Conservation (phyloP, 2,888 invertebrate genomes). For the Dichetophora obliterata region DNA sequence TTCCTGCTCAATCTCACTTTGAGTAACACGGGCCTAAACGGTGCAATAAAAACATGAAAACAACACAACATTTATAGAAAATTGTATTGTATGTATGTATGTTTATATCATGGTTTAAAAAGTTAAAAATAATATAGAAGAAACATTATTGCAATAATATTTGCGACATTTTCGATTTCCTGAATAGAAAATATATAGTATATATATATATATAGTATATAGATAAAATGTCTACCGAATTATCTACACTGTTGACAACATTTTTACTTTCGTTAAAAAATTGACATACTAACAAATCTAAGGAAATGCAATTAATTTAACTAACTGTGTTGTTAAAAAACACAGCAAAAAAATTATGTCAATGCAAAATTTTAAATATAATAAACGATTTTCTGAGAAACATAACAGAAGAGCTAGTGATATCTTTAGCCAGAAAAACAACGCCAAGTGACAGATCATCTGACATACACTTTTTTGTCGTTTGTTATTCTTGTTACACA, state of each 20-base stretch:
- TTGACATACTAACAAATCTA: conserved; percentile 24
- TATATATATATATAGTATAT: not conserved
- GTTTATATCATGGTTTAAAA: conserved; percentile 39
- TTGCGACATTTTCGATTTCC: not conserved
- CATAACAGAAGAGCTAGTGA: conserved; percentile 7
- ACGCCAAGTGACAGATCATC: not conserved
- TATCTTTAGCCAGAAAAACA: conserved; percentile 21
- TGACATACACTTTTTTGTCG: conserved; percentile 32
- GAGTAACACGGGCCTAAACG: conserved; percentile 65
- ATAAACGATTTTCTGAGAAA: not conserved
- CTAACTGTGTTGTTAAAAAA: conserved; percentile 6
- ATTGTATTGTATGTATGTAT: not conserved
- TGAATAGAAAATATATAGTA: no score
- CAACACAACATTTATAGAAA: conserved; percentile 43
- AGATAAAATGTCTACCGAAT: conserved; percentile 67
- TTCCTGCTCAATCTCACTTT: conserved; percentile 65
- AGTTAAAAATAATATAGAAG: not conserved
- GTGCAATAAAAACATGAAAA: conserved; percentile 47
- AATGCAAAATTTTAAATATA: conserved; percentile 3
- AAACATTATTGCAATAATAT: conserved; percentile 1
- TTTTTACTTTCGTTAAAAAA: conserved; percentile 9
- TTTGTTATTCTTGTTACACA: conserved; percentile 39
- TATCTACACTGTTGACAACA: conserved; percentile 23
- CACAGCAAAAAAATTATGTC: conserved; percentile 39
- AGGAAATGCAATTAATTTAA: conserved; percentile 2